A percentile compares a stretch with the other conserved stretches of the same genome.
These are phyloP conservation scores for Hypsibius dujardini DNA, from an alignment of 1,140 invertebrate genomes.

Conservation along the genomic window DNA sequence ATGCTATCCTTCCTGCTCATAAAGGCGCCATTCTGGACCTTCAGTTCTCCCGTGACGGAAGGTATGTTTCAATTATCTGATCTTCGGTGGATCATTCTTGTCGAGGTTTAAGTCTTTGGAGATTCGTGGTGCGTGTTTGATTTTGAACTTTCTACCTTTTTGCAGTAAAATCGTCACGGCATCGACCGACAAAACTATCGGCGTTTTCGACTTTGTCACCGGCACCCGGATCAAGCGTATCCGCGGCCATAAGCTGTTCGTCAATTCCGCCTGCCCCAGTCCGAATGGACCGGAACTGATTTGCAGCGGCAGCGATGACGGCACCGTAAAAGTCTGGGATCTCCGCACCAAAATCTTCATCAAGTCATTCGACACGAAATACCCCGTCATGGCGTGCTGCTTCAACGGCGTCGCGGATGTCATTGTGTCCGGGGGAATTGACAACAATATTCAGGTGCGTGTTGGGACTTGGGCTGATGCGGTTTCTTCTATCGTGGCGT, in stretches of 20 bases:
- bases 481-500: too few relatives aligned
- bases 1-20: constrained; percentile 66
- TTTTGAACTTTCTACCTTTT: constrained; percentile 2
- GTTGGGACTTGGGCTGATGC: not conserved
- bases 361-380: constrained; percentile 60
- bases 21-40: constrained; percentile 90
- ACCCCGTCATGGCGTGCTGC: constrained; percentile 68
- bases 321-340: constrained; percentile 75
- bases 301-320: constrained; percentile 86
- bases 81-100: not conserved
- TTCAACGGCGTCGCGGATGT: constrained; percentile 93
- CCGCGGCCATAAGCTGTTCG: constrained; percentile 48
- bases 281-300: constrained; percentile 69
- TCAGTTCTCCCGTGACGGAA: constrained; percentile 81
- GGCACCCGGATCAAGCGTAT: constrained; percentile 73
- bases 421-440: constrained; percentile 70
- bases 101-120: constrained; percentile 12
- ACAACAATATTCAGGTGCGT: constrained; percentile 80
- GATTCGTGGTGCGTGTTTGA: constrained; percentile 14
- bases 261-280: constrained; percentile 45
- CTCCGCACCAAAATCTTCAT: constrained; percentile 58
- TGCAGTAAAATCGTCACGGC: constrained; percentile 62
- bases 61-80: constrained; percentile 27
- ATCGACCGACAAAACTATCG: constrained; percentile 82
- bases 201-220: constrained; percentile 79